A percentile compares a stretch with the other conserved stretches of the same genome.
phyloP scores from a whole-genome alignment of 2,888 invertebrate genomes.

The Lithodes maja region DNA sequence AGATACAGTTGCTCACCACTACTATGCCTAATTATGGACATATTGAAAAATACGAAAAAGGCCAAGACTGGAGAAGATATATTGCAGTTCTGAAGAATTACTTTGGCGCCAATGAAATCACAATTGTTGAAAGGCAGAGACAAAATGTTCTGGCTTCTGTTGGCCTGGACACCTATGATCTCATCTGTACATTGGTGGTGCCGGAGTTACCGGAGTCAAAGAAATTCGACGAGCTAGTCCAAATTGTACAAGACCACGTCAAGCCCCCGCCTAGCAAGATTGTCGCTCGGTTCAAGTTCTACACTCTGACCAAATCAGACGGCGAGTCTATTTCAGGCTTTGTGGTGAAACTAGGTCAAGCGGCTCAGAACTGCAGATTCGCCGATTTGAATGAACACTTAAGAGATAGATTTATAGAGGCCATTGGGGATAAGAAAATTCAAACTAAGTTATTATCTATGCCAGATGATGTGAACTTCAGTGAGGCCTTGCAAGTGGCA shows the following conservation, averaged over 20 bases:
- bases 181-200: conserved; percentile 12
- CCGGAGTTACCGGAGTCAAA: background rate
- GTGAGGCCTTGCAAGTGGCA: background rate
- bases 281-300: background rate
- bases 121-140: background rate
- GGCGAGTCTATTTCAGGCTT: conserved; percentile 14
- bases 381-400: conserved; percentile 6
- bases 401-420: conserved; percentile 5
- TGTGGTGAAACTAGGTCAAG: background rate
- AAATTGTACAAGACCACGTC: conserved; percentile 3
- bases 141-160: background rate
- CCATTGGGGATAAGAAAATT: conserved; percentile 8
- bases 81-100: conserved; percentile 9
- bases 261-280: conserved; percentile 18
- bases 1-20: no score
- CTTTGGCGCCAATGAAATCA: conserved; percentile 3
- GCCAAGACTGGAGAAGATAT: conserved; percentile 6
- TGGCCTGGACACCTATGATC: background rate
- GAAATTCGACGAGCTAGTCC: conserved; percentile 7
- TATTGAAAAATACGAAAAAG: background rate
- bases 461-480: background rate
- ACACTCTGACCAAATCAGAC: background rate
- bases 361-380: conserved; percentile 21
- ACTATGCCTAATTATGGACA: no score
- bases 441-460: background rate